These are phyloP conservation scores for Drosophila sulfurigaster DNA, from an alignment of 1,140 invertebrate species.

Conservation along the genomic window DNA sequence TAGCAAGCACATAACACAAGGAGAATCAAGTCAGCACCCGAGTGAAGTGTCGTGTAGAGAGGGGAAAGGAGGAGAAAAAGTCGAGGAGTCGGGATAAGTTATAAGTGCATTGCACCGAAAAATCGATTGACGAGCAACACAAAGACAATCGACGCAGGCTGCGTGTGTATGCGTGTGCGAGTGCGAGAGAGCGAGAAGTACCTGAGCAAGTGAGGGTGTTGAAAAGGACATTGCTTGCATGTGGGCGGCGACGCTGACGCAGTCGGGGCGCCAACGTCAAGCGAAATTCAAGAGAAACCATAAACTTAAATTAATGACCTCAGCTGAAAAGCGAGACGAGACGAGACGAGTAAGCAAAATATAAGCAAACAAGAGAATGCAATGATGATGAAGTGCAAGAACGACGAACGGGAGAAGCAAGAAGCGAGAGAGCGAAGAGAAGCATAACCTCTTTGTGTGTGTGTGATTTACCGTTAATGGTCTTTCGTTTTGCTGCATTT, in stretches of 20 bases:
- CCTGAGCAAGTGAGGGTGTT: constrained; percentile 19
- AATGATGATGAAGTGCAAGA: constrained; percentile 25
- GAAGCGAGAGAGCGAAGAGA: constrained; percentile 18
- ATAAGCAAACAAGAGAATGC: constrained; percentile 29
- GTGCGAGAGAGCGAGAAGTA: constrained; percentile 11
- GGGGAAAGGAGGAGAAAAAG: neutral
- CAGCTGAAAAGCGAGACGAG: constrained; percentile 36
- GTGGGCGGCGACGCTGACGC: constrained; percentile 33
- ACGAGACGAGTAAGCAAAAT: constrained; percentile 20
- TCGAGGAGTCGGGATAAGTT: constrained; percentile 50
- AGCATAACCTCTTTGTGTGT: constrained; percentile 43
- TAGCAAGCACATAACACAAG: neutral
- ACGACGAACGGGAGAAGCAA: constrained; percentile 6
- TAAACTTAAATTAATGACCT: constrained; percentile 84
- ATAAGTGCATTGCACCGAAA: constrained; percentile 81
- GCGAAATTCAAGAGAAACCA: constrained; percentile 81
- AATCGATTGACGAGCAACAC: constrained; percentile 73
- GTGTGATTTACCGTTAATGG: constrained; percentile 76
- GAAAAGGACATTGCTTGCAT: constrained; percentile 78
- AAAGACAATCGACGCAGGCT: constrained; percentile 70
- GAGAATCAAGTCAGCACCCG: neutral
- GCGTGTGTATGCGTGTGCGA: constrained; percentile 1
- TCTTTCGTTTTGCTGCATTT: constrained; percentile 59
- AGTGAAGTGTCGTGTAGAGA: neutral
- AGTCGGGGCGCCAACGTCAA: constrained; percentile 66